These are phyloP conservation scores for Gila robusta DNA, from an alignment of 2,797 vertebrate genomes.

Conservation along the genomic window DNA sequence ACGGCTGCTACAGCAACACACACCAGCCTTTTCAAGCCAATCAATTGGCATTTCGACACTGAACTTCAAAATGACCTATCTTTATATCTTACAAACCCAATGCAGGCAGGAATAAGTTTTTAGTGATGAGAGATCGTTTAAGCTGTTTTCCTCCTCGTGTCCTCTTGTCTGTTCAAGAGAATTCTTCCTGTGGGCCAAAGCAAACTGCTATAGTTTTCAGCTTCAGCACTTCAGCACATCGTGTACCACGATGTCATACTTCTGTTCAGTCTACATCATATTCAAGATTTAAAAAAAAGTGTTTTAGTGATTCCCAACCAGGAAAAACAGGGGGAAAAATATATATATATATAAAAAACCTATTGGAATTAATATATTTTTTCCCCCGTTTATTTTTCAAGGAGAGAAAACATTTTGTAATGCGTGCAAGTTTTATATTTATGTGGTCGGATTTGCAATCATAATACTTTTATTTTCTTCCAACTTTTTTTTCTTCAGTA, in stretches of 20 bases:
- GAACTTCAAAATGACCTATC: not conserved
- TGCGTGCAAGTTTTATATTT: not conserved
- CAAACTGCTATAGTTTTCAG: not conserved
- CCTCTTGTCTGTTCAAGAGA: not conserved
- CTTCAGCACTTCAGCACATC: too few relatives aligned
- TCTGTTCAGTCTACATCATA: not conserved
- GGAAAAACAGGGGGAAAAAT: not conserved
- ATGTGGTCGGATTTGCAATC: not conserved
- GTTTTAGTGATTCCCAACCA: constrained; percentile 15
- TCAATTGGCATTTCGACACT: not conserved
- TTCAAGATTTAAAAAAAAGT: not conserved
- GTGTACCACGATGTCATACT: not conserved
- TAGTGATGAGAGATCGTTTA: not conserved
- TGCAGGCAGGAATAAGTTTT: not conserved
- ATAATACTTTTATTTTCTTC: not conserved
- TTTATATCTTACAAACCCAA: not conserved
- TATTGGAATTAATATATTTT: not conserved
- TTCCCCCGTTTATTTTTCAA: not conserved
- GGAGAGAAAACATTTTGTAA: not conserved
- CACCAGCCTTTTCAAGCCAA: constrained; percentile 32
- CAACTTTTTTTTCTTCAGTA: not conserved
- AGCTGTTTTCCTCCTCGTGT: not conserved
- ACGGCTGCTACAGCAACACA: constrained; percentile 33
- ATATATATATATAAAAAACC: too few relatives aligned
- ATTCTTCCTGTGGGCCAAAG: not conserved